Percentiles rank a stretch among this genome's conserved stretches.
phyloP scores from a whole-genome alignment of 2,888 invertebrate genomes.

The Eustalomyia histrio region DNA sequence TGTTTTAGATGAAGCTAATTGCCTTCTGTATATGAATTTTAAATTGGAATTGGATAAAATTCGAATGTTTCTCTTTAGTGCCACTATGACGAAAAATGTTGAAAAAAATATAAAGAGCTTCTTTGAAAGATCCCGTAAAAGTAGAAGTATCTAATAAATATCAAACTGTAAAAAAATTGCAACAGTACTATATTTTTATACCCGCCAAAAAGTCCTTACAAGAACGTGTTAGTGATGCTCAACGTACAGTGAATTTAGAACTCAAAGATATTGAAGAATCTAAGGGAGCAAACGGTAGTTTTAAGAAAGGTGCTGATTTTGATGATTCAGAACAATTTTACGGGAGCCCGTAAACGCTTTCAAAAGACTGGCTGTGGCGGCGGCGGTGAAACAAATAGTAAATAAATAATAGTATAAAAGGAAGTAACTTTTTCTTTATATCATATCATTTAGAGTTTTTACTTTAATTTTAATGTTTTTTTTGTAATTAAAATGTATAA shows the following conservation, averaged over 20 bases:
- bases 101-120: conserved; percentile 97
- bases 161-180: conserved; percentile 97
- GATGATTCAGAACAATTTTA: conserved; percentile 91
- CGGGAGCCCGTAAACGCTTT: conserved; percentile 88
- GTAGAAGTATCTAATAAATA: conserved; percentile 98
- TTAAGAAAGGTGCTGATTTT: conserved; percentile 81
- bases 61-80: conserved; percentile 95
- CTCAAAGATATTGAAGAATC: conserved; percentile 78
- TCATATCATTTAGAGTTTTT: neutral
- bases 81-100: conserved; percentile 99
- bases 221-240: conserved; percentile 96
- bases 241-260: conserved; percentile 91
- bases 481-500: neutral
- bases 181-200: conserved; percentile 96
- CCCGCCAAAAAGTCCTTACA: conserved; percentile 97
- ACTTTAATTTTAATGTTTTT: conserved; percentile 31
- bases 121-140: conserved; percentile 94
- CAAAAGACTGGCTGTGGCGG: conserved; percentile 80
- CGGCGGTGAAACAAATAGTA: conserved; percentile 75
- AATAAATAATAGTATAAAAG: conserved; percentile 75
- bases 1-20: conserved; percentile 99
- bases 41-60: conserved; percentile 99
- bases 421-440: conserved; percentile 68
- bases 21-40: conserved; percentile 99
- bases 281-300: conserved; percentile 70